Conservation (phyloP, 2,113 vertebrate genomes). For the Nansenia antarctica region DNA sequence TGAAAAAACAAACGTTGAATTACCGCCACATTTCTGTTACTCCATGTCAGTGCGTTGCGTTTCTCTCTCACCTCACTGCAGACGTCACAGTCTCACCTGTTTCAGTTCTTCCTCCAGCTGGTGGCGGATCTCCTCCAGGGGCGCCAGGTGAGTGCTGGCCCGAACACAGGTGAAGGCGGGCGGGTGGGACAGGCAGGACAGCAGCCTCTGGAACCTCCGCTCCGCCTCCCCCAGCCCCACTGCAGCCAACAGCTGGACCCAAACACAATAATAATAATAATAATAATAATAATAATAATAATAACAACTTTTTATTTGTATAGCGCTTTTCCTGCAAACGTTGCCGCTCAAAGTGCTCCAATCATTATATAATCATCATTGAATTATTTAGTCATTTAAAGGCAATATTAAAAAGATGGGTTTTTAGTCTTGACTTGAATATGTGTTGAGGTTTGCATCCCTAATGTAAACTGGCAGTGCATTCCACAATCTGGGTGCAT, state of each 20-base stretch:
- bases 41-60: no score
- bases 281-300: background rate
- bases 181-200: slow-evolving; percentile 86
- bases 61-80: no score
- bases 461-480: no score
- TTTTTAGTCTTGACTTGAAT: background rate
- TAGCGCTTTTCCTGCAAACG: no score
- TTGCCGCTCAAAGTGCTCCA: no score
- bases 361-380: no score
- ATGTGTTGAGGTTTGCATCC: no score
- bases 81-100: slow-evolving; percentile 74
- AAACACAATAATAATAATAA: background rate
- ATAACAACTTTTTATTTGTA: no score
- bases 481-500: no score
- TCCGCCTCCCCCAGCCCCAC: slow-evolving; percentile 76
- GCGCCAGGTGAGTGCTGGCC: slow-evolving; percentile 84
- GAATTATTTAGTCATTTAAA: no score
- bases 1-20: no score
- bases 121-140: slow-evolving; percentile 78
- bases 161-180: slow-evolving; percentile 89
- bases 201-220: slow-evolving; percentile 79
- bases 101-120: slow-evolving; percentile 80
- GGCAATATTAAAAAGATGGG: background rate
- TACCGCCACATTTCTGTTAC: no score
- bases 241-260: slow-evolving; percentile 74